Evolutionary conservation across 2,888 invertebrate species (phyloP).

Genomic region (Mesorhabditis sp.): DNA sequence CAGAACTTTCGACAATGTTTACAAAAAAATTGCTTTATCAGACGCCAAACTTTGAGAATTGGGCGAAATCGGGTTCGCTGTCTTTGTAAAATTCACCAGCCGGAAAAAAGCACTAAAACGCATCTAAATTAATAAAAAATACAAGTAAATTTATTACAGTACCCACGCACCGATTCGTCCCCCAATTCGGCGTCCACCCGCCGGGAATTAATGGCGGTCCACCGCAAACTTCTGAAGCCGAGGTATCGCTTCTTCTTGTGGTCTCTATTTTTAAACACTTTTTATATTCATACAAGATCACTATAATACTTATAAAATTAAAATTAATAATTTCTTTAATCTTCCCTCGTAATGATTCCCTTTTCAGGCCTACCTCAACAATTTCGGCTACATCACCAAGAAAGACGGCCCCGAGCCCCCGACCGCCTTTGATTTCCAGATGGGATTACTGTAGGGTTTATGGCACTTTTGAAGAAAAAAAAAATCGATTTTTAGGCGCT

Average conservation of each 20-base stretch:
- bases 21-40: too few relatives aligned
- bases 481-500: neutral
- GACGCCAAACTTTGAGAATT: too few relatives aligned
- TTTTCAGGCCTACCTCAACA: neutral
- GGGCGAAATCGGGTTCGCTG: too few relatives aligned
- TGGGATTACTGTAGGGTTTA: constrained; percentile 2
- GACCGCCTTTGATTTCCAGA: neutral
- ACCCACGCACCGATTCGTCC: too few relatives aligned
- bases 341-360: neutral
- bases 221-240: neutral
- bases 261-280: too few relatives aligned
- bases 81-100: too few relatives aligned
- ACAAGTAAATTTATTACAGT: too few relatives aligned
- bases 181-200: neutral
- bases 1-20: too few relatives aligned
- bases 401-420: neutral
- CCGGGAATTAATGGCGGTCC: neutral
- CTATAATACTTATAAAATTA: neutral
- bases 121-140: too few relatives aligned
- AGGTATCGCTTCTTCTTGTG: neutral
- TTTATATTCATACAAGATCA: too few relatives aligned
- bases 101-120: too few relatives aligned
- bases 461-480: neutral
- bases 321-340: neutral
- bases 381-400: neutral